These are phyloP conservation scores for Cyprinus carpio DNA, from an alignment of 2,113 vertebrate species.

Conservation along the genomic window DNA sequence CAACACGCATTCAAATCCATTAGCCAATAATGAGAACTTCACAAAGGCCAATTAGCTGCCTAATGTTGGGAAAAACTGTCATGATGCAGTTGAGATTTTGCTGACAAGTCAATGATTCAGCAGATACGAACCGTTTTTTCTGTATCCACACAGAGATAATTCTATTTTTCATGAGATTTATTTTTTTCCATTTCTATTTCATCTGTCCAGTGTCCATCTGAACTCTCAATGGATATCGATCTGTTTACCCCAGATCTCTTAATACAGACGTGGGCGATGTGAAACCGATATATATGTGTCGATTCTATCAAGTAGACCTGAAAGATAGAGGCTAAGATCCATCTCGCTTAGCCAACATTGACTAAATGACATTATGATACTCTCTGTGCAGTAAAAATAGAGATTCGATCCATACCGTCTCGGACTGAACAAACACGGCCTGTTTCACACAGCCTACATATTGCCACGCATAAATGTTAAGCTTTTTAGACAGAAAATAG, in stretches of 20 bases:
- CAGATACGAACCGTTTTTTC: not conserved
- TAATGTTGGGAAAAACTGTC: conserved; percentile 72
- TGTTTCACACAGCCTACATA: not conserved
- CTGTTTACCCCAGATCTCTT: conserved; percentile 65
- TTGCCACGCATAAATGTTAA: not conserved
- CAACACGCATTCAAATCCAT: conserved; percentile 67
- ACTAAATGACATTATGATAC: conserved; percentile 66
- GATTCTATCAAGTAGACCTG: conserved; percentile 66
- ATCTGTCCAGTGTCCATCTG: conserved; percentile 58
- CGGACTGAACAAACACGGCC: not conserved
- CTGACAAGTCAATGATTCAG: conserved; percentile 65
- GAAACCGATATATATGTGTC: conserved; percentile 70
- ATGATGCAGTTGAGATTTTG: conserved; percentile 62
- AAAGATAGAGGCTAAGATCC: conserved; percentile 69
- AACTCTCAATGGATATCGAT: conserved; percentile 74
- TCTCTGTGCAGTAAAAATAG: conserved; percentile 55
- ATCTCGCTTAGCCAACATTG: conserved; percentile 71
- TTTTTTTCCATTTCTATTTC: conserved; percentile 56
- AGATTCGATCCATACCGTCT: conserved; percentile 46
- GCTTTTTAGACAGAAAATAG: not conserved
- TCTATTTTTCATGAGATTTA: not conserved
- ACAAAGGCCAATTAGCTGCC: conserved; percentile 75
- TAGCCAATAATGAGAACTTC: conserved; percentile 74
- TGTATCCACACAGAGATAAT: too few species aligned
- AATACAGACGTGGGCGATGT: conserved; percentile 72